Conservation (phyloP, 2,888 invertebrate genomes). For the Pandemis cinnamomeana region DNA sequence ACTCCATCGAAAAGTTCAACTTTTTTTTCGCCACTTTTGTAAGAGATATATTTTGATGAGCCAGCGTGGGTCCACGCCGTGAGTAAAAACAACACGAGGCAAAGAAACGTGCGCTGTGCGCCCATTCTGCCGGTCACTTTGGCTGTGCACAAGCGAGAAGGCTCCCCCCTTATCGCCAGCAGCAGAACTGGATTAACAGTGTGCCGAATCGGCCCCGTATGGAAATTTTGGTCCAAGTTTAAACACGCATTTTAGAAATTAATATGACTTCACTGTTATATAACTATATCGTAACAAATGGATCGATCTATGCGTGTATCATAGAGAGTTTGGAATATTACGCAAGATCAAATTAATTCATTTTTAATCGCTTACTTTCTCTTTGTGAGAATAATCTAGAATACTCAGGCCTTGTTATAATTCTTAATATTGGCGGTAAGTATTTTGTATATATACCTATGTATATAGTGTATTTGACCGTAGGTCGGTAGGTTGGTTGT, state of each 20-base stretch:
- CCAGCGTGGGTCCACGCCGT: conserved; percentile 48
- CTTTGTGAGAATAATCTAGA: background rate
- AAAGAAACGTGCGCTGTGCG: conserved; percentile 60
- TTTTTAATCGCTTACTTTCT: background rate
- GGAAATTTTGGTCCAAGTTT: conserved; percentile 35
- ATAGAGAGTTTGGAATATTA: background rate
- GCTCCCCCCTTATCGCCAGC: conserved; percentile 47
- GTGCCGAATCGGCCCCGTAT: conserved; percentile 9
- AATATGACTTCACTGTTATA: conserved; percentile 20
- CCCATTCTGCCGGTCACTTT: conserved; percentile 67
- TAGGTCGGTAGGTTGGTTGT: no score
- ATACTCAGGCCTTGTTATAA: background rate
- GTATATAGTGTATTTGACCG: no score
- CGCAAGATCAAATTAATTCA: background rate
- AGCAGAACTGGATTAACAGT: conserved; percentile 21
- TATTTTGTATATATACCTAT: background rate
- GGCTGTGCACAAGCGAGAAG: conserved; percentile 50
- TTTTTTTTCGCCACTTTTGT: conserved; percentile 50
- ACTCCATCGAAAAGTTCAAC: conserved; percentile 71
- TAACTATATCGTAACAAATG: conserved; percentile 15
- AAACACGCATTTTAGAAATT: conserved; percentile 25
- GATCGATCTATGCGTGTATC: conserved; percentile 7
- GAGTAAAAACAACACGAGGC: conserved; percentile 48
- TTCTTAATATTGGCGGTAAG: background rate
- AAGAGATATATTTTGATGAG: conserved; percentile 46